Evolutionary conservation across 2,888 invertebrate species (phyloP).

Genomic region (Drosophila robusta): DNA sequence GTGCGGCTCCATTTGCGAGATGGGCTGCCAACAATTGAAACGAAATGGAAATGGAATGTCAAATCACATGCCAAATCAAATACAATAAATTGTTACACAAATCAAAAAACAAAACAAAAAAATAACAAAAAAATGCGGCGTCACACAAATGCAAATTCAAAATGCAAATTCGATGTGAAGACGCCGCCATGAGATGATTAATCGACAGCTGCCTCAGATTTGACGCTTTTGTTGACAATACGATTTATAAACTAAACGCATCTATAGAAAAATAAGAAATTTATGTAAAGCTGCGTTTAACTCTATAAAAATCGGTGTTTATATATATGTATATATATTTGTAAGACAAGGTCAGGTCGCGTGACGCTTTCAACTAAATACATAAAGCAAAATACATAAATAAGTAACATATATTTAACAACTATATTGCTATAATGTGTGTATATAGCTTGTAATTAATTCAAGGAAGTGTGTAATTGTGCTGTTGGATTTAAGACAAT

Average conservation of each 20-base stretch:
- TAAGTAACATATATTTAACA: conserved; percentile 2
- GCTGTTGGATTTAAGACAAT: conserved; percentile 63
- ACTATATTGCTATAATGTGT: not conserved
- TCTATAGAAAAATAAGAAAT: conserved; percentile 19
- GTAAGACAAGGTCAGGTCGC: conserved; percentile 67
- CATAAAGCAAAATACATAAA: conserved; percentile 19
- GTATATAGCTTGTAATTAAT: conserved; percentile 56
- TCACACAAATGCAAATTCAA: conserved; percentile 44
- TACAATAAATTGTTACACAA: conserved; percentile 70
- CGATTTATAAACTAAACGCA: conserved; percentile 20
- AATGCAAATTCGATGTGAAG: conserved; percentile 45
- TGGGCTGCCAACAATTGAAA: conserved; percentile 56
- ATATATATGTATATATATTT: conserved; percentile 41
- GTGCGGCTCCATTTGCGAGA: conserved; percentile 40
- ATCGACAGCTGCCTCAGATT: conserved; percentile 55
- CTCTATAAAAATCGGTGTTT: not conserved
- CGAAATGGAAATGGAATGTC: conserved; percentile 56
- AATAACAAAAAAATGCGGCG: not conserved
- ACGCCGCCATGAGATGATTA: conserved; percentile 61
- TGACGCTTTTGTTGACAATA: conserved; percentile 69
- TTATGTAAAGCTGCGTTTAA: conserved; percentile 57
- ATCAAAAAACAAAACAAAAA: conserved; percentile 35
- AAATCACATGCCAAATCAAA: conserved; percentile 32
- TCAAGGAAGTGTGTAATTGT: conserved; percentile 77
- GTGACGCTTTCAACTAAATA: conserved; percentile 54